These are phyloP conservation scores for Drosophila ustulata DNA, from an alignment of 2,888 invertebrate genomes.

Conservation along the genomic window DNA sequence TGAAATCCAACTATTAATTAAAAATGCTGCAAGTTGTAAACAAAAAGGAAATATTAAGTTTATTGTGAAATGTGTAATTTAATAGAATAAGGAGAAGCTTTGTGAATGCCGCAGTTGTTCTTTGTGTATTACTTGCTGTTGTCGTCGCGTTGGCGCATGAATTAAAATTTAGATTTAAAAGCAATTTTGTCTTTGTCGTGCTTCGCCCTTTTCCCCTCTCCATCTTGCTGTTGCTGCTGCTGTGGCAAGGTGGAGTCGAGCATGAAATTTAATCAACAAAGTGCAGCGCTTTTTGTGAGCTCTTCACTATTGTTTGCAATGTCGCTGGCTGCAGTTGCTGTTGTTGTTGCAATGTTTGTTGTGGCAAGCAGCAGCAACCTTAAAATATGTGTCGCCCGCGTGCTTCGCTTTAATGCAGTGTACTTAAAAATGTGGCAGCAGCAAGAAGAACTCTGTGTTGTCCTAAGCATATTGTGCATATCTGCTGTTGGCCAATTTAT, in stretches of 20 bases:
- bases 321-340: constrained; percentile 10
- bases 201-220: neutral
- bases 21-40: neutral
- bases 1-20: neutral
- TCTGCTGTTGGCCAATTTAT: constrained; percentile 60
- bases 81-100: constrained; percentile 1
- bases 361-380: constrained; percentile 44
- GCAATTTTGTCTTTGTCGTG: constrained; percentile 39
- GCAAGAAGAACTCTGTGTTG: neutral
- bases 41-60: neutral
- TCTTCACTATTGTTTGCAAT: constrained; percentile 34
- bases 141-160: constrained; percentile 43
- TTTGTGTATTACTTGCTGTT: constrained; percentile 1
- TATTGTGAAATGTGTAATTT: neutral
- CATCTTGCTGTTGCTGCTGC: neutral
- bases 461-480: constrained; percentile 47
- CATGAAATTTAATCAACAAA: constrained; percentile 77
- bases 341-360: constrained; percentile 35
- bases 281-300: constrained; percentile 66
- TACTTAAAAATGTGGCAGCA: constrained; percentile 18
- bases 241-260: constrained; percentile 56
- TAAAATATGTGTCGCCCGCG: constrained; percentile 72
- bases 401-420: constrained; percentile 57
- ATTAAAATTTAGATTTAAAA: constrained; percentile 63
- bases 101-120: neutral